Conservation (phyloP, 2,113 vertebrate species). For the Microcebus murinus region DNA sequence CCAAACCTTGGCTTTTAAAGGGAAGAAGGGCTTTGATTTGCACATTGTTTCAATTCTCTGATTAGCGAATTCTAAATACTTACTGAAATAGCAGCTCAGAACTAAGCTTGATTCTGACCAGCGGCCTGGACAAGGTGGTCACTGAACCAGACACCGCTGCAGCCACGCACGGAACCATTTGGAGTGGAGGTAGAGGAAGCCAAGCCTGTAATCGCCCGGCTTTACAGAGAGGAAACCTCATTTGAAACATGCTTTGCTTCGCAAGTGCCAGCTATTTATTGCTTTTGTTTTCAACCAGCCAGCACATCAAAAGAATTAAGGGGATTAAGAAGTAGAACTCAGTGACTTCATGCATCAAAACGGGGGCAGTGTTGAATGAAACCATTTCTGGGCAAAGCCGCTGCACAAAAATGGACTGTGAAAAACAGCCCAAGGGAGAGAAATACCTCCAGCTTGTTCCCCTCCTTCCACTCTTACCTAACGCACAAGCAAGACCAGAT, state of each 20-base stretch:
- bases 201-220: background rate
- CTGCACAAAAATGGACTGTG: conserved; percentile 1
- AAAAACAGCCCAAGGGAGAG: background rate
- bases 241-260: background rate
- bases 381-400: conserved; percentile 50
- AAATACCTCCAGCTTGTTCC: accelerated
- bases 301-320: conserved; percentile 79
- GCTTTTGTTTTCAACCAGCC: conserved; percentile 75
- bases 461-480: accelerated
- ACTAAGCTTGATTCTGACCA: background rate
- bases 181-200: conserved; percentile 11
- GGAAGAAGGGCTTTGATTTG: conserved; percentile 25
- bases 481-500: background rate
- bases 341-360: conserved; percentile 77
- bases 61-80: conserved; percentile 58
- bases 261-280: conserved; percentile 67
- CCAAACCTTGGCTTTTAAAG: background rate
- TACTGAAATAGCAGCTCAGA: conserved; percentile 53
- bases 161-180: background rate
- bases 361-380: conserved; percentile 44
- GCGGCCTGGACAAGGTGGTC: background rate
- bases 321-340: conserved; percentile 77
- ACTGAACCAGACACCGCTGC: background rate
- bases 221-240: background rate
- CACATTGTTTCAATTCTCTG: background rate